Percentiles rank a stretch among this genome's conserved stretches.
These are phyloP conservation scores for Microchirus variegatus DNA, from an alignment of 2,797 vertebrate species.

Conservation along the genomic window DNA sequence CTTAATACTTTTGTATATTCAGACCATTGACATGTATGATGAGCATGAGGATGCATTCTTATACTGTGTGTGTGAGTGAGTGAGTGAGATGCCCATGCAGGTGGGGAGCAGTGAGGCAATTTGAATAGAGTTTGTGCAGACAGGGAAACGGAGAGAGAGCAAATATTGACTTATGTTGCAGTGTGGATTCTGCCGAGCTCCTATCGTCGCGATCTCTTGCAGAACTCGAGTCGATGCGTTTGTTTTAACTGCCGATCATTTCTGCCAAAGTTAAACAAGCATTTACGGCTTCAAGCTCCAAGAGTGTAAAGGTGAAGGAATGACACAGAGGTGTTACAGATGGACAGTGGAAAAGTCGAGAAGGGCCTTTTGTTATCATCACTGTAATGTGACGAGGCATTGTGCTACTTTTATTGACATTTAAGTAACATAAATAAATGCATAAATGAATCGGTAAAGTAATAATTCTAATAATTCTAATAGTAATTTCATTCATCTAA, in stretches of 20 bases:
- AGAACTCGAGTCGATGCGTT: constrained; percentile 48
- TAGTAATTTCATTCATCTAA: no score
- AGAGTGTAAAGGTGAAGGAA: constrained; percentile 24
- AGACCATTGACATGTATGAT: no score
- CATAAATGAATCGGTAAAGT: background rate
- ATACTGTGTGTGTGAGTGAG: background rate
- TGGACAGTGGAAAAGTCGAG: background rate
- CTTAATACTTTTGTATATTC: no score
- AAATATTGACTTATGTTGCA: constrained; percentile 72
- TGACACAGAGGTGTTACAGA: constrained; percentile 12
- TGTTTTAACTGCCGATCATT: constrained; percentile 54
- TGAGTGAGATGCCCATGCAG: constrained; percentile 16
- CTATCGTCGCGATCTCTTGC: constrained; percentile 53
- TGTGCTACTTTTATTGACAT: background rate
- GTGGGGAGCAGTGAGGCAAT: constrained; percentile 15
- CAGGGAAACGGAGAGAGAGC: constrained; percentile 39
- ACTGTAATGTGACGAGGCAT: background rate
- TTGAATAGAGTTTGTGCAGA: constrained; percentile 48
- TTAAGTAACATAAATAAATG: background rate
- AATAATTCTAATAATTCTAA: no score
- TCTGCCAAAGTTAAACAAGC: constrained; percentile 28
- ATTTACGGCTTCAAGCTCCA: background rate
- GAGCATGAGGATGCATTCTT: no score
- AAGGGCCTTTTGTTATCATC: background rate
- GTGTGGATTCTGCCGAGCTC: constrained; percentile 36